Evolutionary conservation across 2,113 vertebrate species (phyloP).

Genomic region (Mellivora capensis): DNA sequence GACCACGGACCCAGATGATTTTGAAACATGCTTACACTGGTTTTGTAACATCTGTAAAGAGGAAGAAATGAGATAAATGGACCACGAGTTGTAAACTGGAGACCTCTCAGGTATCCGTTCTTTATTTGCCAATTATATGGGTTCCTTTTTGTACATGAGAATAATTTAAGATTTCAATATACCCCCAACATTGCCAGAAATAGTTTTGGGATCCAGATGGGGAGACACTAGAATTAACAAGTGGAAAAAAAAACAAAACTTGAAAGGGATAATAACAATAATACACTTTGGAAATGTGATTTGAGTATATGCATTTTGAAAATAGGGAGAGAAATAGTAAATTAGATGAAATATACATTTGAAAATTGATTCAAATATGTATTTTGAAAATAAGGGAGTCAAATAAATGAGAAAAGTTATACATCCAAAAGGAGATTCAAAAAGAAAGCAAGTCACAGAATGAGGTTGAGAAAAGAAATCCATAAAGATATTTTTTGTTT

Average conservation of each 20-base stretch:
- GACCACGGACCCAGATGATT: conserved; percentile 12
- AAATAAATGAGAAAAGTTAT: not conserved
- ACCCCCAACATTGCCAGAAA: not conserved
- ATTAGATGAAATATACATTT: not conserved
- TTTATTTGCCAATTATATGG: not conserved
- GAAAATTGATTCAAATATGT: not conserved
- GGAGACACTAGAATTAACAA: not conserved
- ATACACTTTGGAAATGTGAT: not conserved
- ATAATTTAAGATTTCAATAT: not conserved
- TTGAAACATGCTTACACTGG: conserved; percentile 6
- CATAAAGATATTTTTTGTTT: not conserved
- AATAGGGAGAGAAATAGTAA: not conserved
- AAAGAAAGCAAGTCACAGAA: not conserved
- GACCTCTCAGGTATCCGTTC: not conserved
- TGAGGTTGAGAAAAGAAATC: not conserved
- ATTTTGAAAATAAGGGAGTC: conserved; percentile 16
- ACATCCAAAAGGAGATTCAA: not conserved
- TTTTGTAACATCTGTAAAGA: not conserved
- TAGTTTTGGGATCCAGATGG: not conserved
- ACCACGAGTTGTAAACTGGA: not conserved
- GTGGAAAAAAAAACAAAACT: not conserved
- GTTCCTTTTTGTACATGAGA: not conserved
- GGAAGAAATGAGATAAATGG: not conserved
- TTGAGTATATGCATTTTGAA: not conserved
- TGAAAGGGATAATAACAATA: not conserved